These are phyloP conservation scores for Ptychobarbus kaznakovi DNA, from an alignment of 2,797 vertebrate genomes.

Conservation along the genomic window DNA sequence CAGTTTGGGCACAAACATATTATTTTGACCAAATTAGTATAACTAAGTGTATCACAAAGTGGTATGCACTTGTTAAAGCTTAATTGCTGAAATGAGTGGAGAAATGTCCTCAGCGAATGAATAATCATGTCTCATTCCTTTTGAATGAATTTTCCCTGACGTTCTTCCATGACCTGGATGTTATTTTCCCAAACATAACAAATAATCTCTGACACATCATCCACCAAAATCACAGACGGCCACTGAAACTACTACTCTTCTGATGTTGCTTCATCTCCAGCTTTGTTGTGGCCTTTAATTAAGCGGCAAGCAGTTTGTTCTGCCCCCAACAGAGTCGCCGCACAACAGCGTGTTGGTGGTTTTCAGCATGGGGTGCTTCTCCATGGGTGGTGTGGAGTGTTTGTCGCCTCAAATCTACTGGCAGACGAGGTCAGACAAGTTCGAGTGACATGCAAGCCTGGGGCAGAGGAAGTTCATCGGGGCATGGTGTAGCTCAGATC, in stretches of 20 bases:
- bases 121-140: conserved; percentile 4
- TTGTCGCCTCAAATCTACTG: conserved; percentile 47
- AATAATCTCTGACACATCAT: conserved; percentile 37
- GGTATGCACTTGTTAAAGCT: conserved; percentile 14
- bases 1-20: background rate
- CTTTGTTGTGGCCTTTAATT: conserved; percentile 57
- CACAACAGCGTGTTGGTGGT: conserved; percentile 54
- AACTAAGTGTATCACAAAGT: background rate
- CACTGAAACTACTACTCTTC: conserved; percentile 50
- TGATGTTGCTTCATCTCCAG: conserved; percentile 49
- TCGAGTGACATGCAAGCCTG: conserved; percentile 37
- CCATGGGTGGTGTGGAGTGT: conserved; percentile 43
- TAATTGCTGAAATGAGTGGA: background rate
- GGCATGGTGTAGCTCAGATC: conserved; percentile 39
- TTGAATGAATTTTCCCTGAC: conserved; percentile 4
- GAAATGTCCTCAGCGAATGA: background rate
- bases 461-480: conserved; percentile 57
- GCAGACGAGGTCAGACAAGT: conserved; percentile 48
- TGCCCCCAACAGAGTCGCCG: conserved; percentile 37
- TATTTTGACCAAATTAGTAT: background rate
- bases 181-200: conserved; percentile 43
- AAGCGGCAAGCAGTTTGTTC: conserved; percentile 48
- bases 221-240: conserved; percentile 34
- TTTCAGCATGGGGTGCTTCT: conserved; percentile 47
- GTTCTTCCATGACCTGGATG: conserved; percentile 26